Conservation (phyloP, 2,113 vertebrate genomes). For the Synodontis membranacea region DNA sequence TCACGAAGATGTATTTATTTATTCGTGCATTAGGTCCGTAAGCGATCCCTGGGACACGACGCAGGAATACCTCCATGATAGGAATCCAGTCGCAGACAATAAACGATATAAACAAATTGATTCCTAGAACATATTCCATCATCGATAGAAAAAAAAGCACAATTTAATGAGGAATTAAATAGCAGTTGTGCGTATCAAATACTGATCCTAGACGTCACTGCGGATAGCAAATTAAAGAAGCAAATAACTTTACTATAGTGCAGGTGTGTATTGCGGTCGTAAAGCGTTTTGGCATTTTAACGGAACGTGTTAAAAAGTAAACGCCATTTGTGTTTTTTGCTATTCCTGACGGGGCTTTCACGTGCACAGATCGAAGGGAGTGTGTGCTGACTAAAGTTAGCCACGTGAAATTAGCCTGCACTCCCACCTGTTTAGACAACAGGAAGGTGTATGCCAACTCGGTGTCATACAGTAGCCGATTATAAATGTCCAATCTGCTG, state of each 20-base stretch:
- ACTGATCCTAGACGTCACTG: not conserved
- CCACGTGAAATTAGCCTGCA: not conserved
- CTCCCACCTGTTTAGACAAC: slow-evolving; percentile 43
- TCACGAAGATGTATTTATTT: not conserved
- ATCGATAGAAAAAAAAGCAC: not conserved
- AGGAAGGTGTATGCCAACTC: slow-evolving; percentile 44
- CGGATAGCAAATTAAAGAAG: not conserved
- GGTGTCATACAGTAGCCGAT: slow-evolving; percentile 48
- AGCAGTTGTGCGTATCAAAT: not conserved
- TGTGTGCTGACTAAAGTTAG: slow-evolving; percentile 1
- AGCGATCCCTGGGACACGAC: not conserved
- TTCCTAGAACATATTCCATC: no score
- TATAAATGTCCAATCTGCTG: slow-evolving; percentile 62
- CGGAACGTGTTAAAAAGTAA: not conserved
- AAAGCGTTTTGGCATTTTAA: not conserved
- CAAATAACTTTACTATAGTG: not conserved
- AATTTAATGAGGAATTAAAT: not conserved
- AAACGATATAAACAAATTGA: no score
- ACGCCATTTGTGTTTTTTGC: not conserved
- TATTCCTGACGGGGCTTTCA: not conserved
- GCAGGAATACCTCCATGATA: not conserved
- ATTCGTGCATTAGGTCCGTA: not conserved
- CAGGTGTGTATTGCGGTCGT: not conserved
- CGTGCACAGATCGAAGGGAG: not conserved
- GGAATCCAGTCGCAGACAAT: not conserved